phyloP scores from a whole-genome alignment of 2,888 invertebrate genomes.

The Pimpla rufipes region DNA sequence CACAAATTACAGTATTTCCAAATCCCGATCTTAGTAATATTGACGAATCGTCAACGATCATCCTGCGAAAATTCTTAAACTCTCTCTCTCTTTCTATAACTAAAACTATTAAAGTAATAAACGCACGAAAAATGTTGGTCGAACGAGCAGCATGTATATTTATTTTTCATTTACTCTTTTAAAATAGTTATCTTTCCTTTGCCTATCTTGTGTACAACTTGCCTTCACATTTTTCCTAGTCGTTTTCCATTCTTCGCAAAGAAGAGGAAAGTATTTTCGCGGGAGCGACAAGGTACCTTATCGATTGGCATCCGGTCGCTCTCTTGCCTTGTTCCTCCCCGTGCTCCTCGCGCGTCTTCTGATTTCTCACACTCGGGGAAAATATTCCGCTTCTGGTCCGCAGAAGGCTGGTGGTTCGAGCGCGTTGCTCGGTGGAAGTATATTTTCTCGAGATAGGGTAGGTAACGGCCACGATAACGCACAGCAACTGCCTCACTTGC shows the following conservation, averaged over 20 bases:
- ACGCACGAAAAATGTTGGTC: not conserved
- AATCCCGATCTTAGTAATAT: no score
- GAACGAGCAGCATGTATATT: not conserved
- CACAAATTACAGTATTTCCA: no score
- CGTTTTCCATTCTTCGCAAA: constrained; percentile 2
- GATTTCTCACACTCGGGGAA: constrained; percentile 39
- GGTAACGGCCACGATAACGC: constrained; percentile 65
- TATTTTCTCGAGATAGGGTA: constrained; percentile 63
- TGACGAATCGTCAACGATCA: no score
- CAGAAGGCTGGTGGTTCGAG: not conserved
- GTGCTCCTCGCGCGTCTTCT: constrained; percentile 14
- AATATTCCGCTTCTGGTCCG: constrained; percentile 10
- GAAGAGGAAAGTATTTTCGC: constrained; percentile 18
- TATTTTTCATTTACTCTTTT: not conserved
- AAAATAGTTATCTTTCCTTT: not conserved
- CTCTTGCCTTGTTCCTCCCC: not conserved
- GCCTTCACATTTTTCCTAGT: not conserved
- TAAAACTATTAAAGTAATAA: not conserved
- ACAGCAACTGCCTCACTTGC: constrained; percentile 52
- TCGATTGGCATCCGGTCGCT: constrained; percentile 51
- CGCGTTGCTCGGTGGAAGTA: constrained; percentile 40
- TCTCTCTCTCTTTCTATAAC: no score
- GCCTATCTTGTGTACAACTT: not conserved
- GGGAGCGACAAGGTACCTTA: constrained; percentile 50
- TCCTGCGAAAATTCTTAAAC: no score